Base-by-base conservation (phyloP, 1,140 invertebrate species). In the Drosophila carrolli region DNA sequence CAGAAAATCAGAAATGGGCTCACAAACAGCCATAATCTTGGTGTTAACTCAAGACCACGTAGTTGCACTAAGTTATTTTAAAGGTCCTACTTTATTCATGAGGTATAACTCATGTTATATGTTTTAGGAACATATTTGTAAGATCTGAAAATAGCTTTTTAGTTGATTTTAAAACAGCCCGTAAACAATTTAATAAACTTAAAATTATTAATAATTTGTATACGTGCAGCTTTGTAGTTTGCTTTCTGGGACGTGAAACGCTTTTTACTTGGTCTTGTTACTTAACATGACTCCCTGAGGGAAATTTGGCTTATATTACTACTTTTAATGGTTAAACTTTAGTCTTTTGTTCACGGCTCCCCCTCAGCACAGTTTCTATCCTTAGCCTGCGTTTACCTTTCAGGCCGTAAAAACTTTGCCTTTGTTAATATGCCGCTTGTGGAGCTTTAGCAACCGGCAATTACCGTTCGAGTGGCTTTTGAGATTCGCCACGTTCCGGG, bases 281-380 rank as follows among this genome's bases (percentile, higher is more conserved):
- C 73, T 63, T 50, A 70, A 14, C 32, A 46, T 59, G 16, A 7
- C 38, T 89, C 80, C 79, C 83, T 47, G 59, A 96, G 35, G 98
- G 98, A 86, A 99, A 98, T 94, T 99, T 99, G 48, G 97, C 98
- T 93, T 97, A 91, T 75, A 81, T 81, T 81, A 90, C 76, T 90
- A 85, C 78, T 90, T 90, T 90, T 90, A 90, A 90, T 90, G 84
- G 84, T 78, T 78, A 84, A 89, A 89, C 73, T 89, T 88, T 81
- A 38, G 72, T 55, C 61, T 46, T 61, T 58, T 66, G 60, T 60
- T 29, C 70, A 32, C 43, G 29, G 16, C 35, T 14, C 37, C 32
- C 23, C 11, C 10, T 0, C 19, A 38, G 11, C n/a, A 23, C 14
- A 16, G 50, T 13, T 54, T 13, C 43, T 32, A 11, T 16, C 40